These are phyloP conservation scores for Gryon sp. DNA, from an alignment of 1,140 invertebrate genomes.

Conservation along the genomic window DNA sequence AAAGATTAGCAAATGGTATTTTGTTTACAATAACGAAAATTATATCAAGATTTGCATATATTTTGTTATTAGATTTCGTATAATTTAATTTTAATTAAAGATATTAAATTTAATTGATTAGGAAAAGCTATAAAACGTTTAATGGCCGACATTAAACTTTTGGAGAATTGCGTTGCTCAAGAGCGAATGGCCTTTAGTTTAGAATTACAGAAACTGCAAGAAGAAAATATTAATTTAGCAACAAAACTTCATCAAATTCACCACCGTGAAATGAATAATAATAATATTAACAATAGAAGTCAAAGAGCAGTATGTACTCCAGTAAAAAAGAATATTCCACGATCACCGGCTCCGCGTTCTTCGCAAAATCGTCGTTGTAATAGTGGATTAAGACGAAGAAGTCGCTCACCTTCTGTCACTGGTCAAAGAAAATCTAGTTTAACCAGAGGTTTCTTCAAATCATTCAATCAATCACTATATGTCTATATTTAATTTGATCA, in stretches of 20 bases:
- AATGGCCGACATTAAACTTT: conserved; percentile 70
- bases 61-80: conserved; percentile 28
- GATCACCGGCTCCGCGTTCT: conserved; percentile 31
- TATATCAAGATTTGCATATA: conserved; percentile 48
- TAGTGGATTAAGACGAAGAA: conserved; percentile 52
- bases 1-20: conserved; percentile 59
- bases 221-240: conserved; percentile 68
- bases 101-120: conserved; percentile 23
- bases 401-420: conserved; percentile 65
- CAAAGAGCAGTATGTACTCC: conserved; percentile 40
- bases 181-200: conserved; percentile 73
- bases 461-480: too few relatives aligned
- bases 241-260: conserved; percentile 62
- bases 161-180: conserved; percentile 72
- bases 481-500: too few relatives aligned
- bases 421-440: conserved; percentile 61
- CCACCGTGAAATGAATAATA: too few relatives aligned
- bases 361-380: conserved; percentile 40
- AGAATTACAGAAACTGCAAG: conserved; percentile 73
- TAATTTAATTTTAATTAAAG: conserved; percentile 21
- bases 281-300: conserved; percentile 33
- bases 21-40: conserved; percentile 22
- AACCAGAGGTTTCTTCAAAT: conserved; percentile 62
- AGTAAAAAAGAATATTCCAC: conserved; percentile 36
- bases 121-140: conserved; percentile 67